phyloP scores from a whole-genome alignment of 2,113 vertebrate genomes.

The Chlorodrepanis virens region DNA sequence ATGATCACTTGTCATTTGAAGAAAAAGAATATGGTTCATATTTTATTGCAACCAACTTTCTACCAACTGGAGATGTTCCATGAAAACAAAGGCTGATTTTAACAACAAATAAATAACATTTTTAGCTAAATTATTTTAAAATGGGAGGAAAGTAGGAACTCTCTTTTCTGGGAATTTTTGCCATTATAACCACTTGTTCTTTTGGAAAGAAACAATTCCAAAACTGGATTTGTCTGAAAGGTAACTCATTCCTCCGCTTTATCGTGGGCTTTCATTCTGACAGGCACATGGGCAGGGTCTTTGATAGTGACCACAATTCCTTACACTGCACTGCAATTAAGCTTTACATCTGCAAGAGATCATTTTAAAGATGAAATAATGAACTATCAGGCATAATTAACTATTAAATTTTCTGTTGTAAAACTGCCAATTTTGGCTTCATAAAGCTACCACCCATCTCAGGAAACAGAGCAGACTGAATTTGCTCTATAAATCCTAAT shows the following conservation, averaged over 20 bases:
- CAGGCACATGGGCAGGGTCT: neutral
- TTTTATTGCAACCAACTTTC: neutral
- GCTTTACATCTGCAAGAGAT: neutral
- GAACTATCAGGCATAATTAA: neutral
- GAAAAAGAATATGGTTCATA: neutral
- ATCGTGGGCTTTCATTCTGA: neutral
- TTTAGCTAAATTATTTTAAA: neutral
- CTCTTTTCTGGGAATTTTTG: neutral
- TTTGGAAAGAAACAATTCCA: neutral
- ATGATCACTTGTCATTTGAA: neutral
- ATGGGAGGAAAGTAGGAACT: neutral
- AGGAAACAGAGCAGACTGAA: neutral
- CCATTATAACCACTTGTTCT: neutral
- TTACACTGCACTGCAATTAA: neutral
- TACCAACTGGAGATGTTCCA: neutral
- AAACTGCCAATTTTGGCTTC: neutral
- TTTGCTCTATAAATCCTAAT: neutral
- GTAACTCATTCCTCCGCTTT: neutral
- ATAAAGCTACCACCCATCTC: neutral
- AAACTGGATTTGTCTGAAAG: neutral
- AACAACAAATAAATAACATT: neutral
- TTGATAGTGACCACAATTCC: neutral
- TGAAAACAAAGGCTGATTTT: neutral
- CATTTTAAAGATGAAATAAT: neutral
- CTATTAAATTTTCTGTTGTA: neutral